Evolutionary conservation across 2,888 invertebrate genomes (phyloP).

Genomic region (Augiades crinisus): DNA sequence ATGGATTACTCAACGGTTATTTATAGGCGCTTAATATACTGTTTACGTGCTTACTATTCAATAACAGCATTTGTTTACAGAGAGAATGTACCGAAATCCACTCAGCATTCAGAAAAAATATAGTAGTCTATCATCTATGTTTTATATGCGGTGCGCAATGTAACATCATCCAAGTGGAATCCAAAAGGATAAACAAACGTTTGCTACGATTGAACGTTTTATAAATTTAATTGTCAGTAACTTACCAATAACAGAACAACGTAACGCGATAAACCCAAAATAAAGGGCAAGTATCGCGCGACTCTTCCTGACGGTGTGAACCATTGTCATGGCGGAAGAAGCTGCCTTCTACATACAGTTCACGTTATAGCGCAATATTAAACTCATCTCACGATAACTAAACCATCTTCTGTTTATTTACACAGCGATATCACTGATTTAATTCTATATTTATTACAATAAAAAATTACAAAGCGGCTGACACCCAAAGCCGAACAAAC

Average conservation of each 20-base stretch:
- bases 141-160: constrained; percentile 18
- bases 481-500: constrained; percentile 81
- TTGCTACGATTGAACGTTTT: not conserved
- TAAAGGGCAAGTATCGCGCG: constrained; percentile 64
- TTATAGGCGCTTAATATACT: not conserved
- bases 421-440: constrained; percentile 56
- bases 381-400: constrained; percentile 61
- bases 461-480: constrained; percentile 71
- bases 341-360: constrained; percentile 60
- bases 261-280: constrained; percentile 68
- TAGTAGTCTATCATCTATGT: constrained; percentile 20
- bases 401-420: constrained; percentile 64
- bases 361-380: constrained; percentile 48
- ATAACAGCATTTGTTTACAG: constrained; percentile 17
- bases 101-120: constrained; percentile 23
- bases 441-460: constrained; percentile 61
- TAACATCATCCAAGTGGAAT: constrained; percentile 13
- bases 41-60: not conserved
- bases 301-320: constrained; percentile 61
- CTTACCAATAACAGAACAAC: constrained; percentile 69
- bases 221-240: constrained; percentile 32
- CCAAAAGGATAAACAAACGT: constrained; percentile 8
- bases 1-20: not conserved
- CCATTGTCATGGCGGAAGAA: constrained; percentile 78
- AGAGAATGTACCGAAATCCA: not conserved